phyloP scores from a whole-genome alignment of 2,888 invertebrate genomes.

The Eristalis pertinax region DNA sequence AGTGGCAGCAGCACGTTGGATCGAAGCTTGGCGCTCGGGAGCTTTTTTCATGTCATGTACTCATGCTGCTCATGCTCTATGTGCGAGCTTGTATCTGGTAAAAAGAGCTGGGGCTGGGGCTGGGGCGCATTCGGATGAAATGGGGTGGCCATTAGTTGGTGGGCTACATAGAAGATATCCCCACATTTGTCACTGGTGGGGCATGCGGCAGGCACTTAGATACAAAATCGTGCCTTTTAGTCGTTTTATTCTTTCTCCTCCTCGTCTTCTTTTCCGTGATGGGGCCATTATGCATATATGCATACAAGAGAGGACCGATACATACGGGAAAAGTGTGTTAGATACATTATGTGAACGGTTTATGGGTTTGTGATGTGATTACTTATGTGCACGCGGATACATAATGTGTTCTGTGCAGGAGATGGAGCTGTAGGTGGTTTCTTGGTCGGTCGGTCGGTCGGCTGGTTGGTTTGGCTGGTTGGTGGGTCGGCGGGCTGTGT shows the following conservation, averaged over 20 bases:
- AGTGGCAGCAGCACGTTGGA: conserved; percentile 41
- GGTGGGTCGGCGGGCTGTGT: conserved; percentile 34
- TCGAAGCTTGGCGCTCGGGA: conserved; percentile 58
- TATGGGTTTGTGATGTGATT: conserved; percentile 72
- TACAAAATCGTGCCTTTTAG: conserved; percentile 61
- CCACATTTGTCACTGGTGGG: conserved; percentile 32
- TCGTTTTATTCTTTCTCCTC: conserved; percentile 22
- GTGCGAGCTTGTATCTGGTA: background rate
- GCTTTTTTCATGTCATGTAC: conserved; percentile 56
- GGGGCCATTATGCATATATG: conserved; percentile 32
- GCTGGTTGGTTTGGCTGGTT: conserved; percentile 43
- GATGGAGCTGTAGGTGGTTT: conserved; percentile 67
- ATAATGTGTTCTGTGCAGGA: background rate
- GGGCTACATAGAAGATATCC: conserved; percentile 61
- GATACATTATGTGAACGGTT: conserved; percentile 69
- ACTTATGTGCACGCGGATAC: conserved; percentile 53
- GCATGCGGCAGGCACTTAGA: conserved; percentile 62
- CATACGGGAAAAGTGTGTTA: conserved; percentile 67
- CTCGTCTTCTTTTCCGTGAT: conserved; percentile 37
- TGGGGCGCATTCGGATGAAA: conserved; percentile 40
- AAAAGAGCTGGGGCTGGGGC: conserved; percentile 20
- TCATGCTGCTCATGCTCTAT: conserved; percentile 1
- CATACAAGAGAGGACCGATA: conserved; percentile 4
- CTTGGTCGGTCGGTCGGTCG: conserved; percentile 46
- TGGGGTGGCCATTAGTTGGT: conserved; percentile 68